Evolutionary conservation across 2,888 invertebrate genomes (phyloP).

Genomic region (Mactromeris polynyma): DNA sequence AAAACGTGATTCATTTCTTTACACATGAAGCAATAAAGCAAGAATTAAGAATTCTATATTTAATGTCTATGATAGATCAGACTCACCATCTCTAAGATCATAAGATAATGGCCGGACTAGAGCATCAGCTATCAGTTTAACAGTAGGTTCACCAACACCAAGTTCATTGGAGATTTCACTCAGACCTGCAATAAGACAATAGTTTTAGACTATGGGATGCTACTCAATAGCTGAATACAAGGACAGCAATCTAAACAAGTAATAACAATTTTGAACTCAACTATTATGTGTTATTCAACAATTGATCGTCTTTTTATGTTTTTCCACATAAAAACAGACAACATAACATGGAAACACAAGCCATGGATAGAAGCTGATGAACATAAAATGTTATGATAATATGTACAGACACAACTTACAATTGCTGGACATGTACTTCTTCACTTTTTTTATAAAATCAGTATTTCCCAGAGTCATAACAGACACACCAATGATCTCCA

Average conservation of each 20-base stretch:
- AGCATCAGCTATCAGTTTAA: conserved; percentile 92
- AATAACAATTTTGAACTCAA: too few species aligned
- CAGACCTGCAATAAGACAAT: neutral
- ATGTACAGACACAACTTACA: conserved; percentile 57
- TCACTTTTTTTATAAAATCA: conserved; percentile 75
- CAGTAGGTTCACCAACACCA: conserved; percentile 90
- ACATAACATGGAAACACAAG: too few species aligned
- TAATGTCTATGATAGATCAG: too few species aligned
- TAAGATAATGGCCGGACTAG: conserved; percentile 91
- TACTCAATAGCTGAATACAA: too few species aligned
- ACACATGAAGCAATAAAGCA: neutral
- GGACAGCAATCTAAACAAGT: too few species aligned
- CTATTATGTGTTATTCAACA: too few species aligned
- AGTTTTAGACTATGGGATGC: too few species aligned
- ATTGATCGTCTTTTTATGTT: too few species aligned
- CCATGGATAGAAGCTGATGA: too few species aligned
- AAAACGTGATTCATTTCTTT: neutral
- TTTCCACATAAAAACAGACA: too few species aligned
- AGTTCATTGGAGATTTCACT: conserved; percentile 86
- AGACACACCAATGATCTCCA: conserved; percentile 36
- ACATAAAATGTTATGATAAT: too few species aligned
- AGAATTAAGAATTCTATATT: too few species aligned
- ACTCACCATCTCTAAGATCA: conserved; percentile 90
- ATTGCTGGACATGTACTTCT: conserved; percentile 53
- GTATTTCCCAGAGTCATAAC: conserved; percentile 65